Percentiles rank a stretch among this genome's conserved stretches.
These are phyloP conservation scores for Antennarius striatus DNA, from an alignment of 2,113 vertebrate genomes.

Conservation along the genomic window DNA sequence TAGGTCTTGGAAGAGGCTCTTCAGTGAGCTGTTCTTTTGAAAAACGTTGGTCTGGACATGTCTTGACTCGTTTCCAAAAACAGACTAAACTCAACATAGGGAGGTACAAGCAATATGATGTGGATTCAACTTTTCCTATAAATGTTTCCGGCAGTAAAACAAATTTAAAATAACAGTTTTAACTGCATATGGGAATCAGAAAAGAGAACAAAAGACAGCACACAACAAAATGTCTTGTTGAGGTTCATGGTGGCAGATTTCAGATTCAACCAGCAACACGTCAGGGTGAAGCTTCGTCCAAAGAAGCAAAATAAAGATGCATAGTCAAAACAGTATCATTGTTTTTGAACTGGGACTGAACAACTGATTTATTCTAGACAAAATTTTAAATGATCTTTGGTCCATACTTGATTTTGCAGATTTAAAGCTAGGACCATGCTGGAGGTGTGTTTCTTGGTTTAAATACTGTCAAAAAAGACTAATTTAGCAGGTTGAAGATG, in stretches of 20 bases:
- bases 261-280: conserved; percentile 7
- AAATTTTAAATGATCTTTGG: no score
- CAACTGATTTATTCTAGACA: neutral
- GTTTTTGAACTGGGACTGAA: conserved; percentile 13
- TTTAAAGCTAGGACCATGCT: neutral
- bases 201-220: no score
- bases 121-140: neutral
- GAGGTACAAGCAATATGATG: neutral
- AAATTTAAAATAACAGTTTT: no score
- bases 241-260: conserved; percentile 15
- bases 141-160: neutral
- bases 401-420: no score
- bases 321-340: conserved; percentile 13
- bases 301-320: neutral
- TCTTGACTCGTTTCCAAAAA: no score
- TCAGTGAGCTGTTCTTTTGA: no score
- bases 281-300: neutral
- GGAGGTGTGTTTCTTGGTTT: neutral
- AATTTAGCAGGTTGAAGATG: conserved; percentile 20
- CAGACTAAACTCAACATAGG: no score
- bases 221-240: neutral
- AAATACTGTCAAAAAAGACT: neutral
- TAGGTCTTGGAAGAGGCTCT: no score
- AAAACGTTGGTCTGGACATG: no score
- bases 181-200: no score